Percentiles rank a stretch among this genome's conserved stretches.
phyloP scores from a whole-genome alignment of 2,113 vertebrate genomes.

The Stercorarius parasiticus region DNA sequence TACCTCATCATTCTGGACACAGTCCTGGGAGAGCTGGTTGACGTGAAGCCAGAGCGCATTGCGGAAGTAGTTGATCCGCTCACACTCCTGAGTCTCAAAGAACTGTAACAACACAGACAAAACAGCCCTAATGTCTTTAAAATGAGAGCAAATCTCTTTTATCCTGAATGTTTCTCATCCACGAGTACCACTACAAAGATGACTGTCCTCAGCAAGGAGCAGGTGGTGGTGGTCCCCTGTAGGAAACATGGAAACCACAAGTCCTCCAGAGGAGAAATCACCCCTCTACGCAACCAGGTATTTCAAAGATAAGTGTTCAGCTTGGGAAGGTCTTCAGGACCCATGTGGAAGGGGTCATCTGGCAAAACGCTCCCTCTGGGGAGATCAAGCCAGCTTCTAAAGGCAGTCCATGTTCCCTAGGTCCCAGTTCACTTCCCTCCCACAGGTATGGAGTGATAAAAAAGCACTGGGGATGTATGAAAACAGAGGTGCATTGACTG shows the following conservation, averaged over 20 bases:
- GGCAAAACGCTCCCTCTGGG: background rate
- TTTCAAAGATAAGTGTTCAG: background rate
- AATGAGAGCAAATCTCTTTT: accelerated
- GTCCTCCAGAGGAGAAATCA: background rate
- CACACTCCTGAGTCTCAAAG: constrained; percentile 87
- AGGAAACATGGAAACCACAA: accelerated
- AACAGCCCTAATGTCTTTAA: background rate
- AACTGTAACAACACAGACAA: constrained; percentile 69
- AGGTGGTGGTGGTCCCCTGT: background rate
- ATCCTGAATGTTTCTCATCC: background rate
- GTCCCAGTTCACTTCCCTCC: background rate
- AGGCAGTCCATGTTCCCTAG: background rate
- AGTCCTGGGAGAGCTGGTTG: constrained; percentile 91
- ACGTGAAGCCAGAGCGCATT: constrained; percentile 90
- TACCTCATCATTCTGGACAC: constrained; percentile 90
- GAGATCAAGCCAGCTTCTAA: background rate
- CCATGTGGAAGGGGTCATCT: background rate
- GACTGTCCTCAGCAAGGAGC: background rate
- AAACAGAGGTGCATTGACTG: background rate
- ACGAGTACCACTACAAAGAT: background rate
- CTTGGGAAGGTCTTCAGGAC: background rate
- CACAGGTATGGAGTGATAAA: background rate
- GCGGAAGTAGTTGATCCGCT: constrained; percentile 86
- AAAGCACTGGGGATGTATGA: background rate
- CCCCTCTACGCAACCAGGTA: background rate